Percentiles rank a stretch among this genome's conserved stretches.
Evolutionary conservation across 2,113 vertebrate species (phyloP).

Genomic region (Platichthys flesus): DNA sequence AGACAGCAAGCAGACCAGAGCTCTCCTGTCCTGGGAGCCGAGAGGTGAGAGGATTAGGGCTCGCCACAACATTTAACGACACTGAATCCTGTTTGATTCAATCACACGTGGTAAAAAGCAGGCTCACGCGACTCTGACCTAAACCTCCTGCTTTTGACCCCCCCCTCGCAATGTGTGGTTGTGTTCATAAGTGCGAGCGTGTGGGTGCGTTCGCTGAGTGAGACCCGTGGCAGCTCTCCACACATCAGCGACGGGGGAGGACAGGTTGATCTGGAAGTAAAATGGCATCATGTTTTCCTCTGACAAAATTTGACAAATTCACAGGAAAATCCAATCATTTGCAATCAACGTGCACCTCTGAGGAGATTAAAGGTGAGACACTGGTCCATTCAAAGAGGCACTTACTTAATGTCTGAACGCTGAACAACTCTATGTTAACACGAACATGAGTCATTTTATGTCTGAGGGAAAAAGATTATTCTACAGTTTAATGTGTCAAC

Average conservation of each 20-base stretch:
- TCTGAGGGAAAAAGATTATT: background rate
- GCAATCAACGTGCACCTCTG: slow-evolving; percentile 58
- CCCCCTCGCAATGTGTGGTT: slow-evolving; percentile 24
- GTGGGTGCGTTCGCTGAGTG: slow-evolving; percentile 17
- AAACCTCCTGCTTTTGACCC: slow-evolving; percentile 65
- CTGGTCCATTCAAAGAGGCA: slow-evolving; percentile 44
- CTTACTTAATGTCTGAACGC: slow-evolving; percentile 51
- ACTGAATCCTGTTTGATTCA: slow-evolving; percentile 79
- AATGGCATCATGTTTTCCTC: slow-evolving; percentile 68
- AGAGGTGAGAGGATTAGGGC: slow-evolving; percentile 77
- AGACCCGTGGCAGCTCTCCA: slow-evolving; percentile 52
- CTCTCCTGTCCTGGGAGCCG: slow-evolving; percentile 62
- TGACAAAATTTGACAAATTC: slow-evolving; percentile 74
- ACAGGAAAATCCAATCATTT: slow-evolving; percentile 73
- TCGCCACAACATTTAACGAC: slow-evolving; percentile 72
- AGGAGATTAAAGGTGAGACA: slow-evolving; percentile 73
- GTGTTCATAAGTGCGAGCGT: slow-evolving; percentile 15
- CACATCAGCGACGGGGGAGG: slow-evolving; percentile 38
- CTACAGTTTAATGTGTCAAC: slow-evolving; percentile 15
- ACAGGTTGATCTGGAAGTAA: slow-evolving; percentile 55
- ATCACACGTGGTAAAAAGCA: slow-evolving; percentile 73
- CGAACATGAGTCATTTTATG: slow-evolving; percentile 11
- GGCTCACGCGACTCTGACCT: slow-evolving; percentile 53
- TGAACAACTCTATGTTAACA: background rate
- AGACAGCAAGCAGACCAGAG: slow-evolving; percentile 68